Evolutionary conservation across 2,113 vertebrate species (phyloP).

Genomic region (Piprites chloris): DNA sequence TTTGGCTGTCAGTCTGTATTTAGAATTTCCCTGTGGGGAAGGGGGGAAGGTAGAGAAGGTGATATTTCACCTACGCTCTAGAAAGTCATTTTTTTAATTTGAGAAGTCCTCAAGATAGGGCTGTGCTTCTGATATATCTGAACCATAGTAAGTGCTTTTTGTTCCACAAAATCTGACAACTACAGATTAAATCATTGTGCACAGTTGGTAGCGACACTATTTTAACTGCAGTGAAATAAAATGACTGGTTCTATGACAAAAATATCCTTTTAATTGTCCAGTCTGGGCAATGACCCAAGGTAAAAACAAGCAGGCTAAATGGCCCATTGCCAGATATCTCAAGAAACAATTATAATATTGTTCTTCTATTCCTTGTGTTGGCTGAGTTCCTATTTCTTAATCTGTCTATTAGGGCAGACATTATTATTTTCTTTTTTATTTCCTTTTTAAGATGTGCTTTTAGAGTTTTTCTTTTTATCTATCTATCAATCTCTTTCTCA

Average conservation of each 20-base stretch:
- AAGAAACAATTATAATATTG: slow-evolving; percentile 62
- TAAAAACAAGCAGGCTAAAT: slow-evolving; percentile 67
- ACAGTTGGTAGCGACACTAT: slow-evolving; percentile 30
- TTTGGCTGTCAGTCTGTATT: background rate
- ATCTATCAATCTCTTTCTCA: background rate
- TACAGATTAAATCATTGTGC: slow-evolving; percentile 28
- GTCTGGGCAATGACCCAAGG: slow-evolving; percentile 66
- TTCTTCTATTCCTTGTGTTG: slow-evolving; percentile 52
- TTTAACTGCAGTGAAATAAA: slow-evolving; percentile 63
- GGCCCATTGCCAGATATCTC: slow-evolving; percentile 62
- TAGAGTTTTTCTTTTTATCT: slow-evolving; percentile 27
- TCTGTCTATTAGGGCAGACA: slow-evolving; percentile 30
- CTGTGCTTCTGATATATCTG: background rate
- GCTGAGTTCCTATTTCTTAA: slow-evolving; percentile 64
- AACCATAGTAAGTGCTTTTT: background rate
- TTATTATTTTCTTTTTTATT: slow-evolving; percentile 58
- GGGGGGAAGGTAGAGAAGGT: background rate
- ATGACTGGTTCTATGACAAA: slow-evolving; percentile 34
- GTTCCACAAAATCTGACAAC: background rate
- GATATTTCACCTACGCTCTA: background rate
- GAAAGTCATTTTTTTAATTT: background rate
- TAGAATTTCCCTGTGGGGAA: background rate
- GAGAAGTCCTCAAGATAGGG: background rate
- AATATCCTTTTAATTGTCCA: slow-evolving; percentile 72
- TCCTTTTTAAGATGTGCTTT: slow-evolving; percentile 21